Evolutionary conservation across 2,113 vertebrate species (phyloP).

Genomic region (Egretta garzetta): DNA sequence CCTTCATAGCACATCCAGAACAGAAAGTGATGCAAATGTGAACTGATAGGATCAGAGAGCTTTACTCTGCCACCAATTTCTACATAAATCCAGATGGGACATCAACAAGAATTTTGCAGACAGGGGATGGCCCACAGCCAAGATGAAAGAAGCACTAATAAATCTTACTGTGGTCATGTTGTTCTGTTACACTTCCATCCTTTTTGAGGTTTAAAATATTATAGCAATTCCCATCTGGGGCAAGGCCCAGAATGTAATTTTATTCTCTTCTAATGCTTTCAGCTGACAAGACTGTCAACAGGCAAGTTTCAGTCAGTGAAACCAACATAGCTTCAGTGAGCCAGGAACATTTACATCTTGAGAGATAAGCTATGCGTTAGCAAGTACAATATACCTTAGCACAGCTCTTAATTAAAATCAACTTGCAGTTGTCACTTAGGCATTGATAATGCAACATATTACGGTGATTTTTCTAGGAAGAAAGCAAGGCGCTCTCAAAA

Average conservation of each 20-base stretch:
- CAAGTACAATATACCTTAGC: neutral
- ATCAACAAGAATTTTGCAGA: slow-evolving; percentile 33
- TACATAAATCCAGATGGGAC: slow-evolving; percentile 14
- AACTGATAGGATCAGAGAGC: slow-evolving; percentile 35
- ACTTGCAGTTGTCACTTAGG: neutral
- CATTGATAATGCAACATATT: neutral
- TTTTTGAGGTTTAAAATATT: slow-evolving; percentile 18
- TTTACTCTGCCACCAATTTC: slow-evolving; percentile 12
- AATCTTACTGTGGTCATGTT: neutral
- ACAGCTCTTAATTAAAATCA: neutral
- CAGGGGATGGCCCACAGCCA: slow-evolving; percentile 38
- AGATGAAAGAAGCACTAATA: slow-evolving; percentile 38
- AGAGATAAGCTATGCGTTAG: neutral
- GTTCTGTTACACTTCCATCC: neutral
- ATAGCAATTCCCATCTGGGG: slow-evolving; percentile 29
- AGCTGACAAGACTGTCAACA: neutral
- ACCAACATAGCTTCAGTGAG: neutral
- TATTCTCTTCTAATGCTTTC: neutral
- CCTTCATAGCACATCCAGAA: neutral
- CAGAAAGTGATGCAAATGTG: slow-evolving; percentile 18
- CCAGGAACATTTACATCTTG: neutral
- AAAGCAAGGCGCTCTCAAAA: neutral
- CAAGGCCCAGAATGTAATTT: slow-evolving; percentile 11
- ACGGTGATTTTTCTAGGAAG: neutral
- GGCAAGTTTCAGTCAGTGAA: neutral